Percentiles rank a stretch among this genome's conserved stretches.
Evolutionary conservation across 2,888 invertebrate genomes (phyloP).

Genomic region (Metalampra italica): DNA sequence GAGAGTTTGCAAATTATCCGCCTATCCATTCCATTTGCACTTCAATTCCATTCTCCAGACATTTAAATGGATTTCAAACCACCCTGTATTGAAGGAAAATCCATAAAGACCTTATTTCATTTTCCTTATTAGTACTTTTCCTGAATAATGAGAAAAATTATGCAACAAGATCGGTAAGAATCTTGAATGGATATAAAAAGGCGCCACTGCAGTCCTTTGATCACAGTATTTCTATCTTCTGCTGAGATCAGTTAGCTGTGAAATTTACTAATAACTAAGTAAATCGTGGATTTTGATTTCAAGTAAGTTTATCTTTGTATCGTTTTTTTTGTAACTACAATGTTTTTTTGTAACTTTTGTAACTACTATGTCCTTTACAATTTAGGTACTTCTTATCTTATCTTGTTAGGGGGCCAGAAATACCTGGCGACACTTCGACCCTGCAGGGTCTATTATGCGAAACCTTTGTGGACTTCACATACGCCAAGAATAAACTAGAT

Average conservation of each 20-base stretch:
- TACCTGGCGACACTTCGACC: too few relatives aligned
- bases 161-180: conserved; percentile 7
- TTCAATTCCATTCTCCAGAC: background rate
- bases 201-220: background rate
- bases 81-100: background rate
- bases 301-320: background rate
- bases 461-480: too few relatives aligned
- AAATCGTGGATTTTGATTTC: background rate
- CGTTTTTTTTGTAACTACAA: too few relatives aligned
- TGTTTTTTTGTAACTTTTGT: too few relatives aligned
- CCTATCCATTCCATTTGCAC: too few relatives aligned
- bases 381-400: too few relatives aligned
- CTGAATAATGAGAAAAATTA: conserved; percentile 12
- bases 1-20: too few relatives aligned
- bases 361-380: too few relatives aligned
- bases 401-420: too few relatives aligned
- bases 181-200: conserved; percentile 16
- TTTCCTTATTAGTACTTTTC: conserved; percentile 1
- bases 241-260: background rate
- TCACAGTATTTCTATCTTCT: background rate
- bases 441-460: too few relatives aligned
- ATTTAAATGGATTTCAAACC: background rate
- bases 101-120: background rate
- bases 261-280: background rate
- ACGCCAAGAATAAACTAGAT: too few relatives aligned